Evolutionary conservation across 2,797 vertebrate genomes (phyloP).

Genomic region (Nothura maculosa): DNA sequence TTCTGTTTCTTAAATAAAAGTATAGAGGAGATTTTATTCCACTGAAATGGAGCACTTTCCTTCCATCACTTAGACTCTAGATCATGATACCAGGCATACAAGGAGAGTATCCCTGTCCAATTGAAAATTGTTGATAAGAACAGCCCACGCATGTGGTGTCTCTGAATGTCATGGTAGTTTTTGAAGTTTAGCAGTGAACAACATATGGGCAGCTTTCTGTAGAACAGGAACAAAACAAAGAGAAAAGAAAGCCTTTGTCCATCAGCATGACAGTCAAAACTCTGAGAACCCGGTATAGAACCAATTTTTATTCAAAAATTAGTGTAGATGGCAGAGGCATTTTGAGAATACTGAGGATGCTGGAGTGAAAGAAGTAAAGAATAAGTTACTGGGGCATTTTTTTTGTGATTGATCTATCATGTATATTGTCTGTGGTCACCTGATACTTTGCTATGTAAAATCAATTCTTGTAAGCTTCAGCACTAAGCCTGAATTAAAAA

Average conservation of each 20-base stretch:
- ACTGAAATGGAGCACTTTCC: background rate
- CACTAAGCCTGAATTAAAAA: too few relatives aligned
- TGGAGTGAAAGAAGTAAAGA: too few relatives aligned
- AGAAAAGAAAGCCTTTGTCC: background rate
- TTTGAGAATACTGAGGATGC: too few relatives aligned
- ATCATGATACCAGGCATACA: background rate
- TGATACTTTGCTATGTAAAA: too few relatives aligned
- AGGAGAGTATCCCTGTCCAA: background rate
- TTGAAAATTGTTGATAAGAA: background rate
- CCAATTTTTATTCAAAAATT: background rate
- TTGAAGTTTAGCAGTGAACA: background rate
- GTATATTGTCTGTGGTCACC: too few relatives aligned
- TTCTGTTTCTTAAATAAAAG: background rate
- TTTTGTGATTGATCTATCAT: too few relatives aligned
- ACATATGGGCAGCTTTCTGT: fast-evolving
- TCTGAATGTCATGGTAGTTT: background rate
- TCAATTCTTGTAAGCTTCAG: too few relatives aligned
- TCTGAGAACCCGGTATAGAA: background rate
- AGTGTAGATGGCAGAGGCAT: background rate
- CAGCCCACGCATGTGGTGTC: fast-evolving
- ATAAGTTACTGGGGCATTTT: too few relatives aligned
- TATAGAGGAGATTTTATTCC: background rate
- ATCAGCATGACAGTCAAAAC: background rate
- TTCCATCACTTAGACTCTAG: background rate
- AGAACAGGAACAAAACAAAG: fast-evolving